Evolutionary conservation across 1,140 invertebrate species (phyloP), one percentile per base, ranked within the genome.

Genomic region (Gonatopus flavifemur): DNA sequence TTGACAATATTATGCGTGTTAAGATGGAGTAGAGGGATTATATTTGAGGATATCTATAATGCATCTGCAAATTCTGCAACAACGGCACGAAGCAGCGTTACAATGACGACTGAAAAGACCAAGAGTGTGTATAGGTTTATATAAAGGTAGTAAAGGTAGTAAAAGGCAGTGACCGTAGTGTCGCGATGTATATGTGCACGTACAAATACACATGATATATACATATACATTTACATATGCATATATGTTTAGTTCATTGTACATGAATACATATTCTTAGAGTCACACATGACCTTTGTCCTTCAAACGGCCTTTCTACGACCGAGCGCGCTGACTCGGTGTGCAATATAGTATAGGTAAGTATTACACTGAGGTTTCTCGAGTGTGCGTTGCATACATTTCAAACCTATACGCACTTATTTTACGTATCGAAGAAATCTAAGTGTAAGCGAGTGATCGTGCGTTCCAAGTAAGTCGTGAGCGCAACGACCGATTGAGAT

Each of bases 281-380:
- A n/a, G n/a, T n/a, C n/a, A n/a, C n/a, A 49, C 51, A 61, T 66
- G 66, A 62, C 66, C 63, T 60, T 64, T 69, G 67, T 70, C 68
- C 67, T 69, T 70, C 66, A 61, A 66, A 67, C 63, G 65, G 63
- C 67, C 67, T 69, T 67, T 67, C 66, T 64, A 63, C 60, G 51
- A 55, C 44, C 52, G 50, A 44, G 35, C 47, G 37, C 38, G 33
- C 15, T 22, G n/a, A 5, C 50, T 45, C 25, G 47, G 51, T 55
- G 41, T n/a, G n/a, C n/a, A n/a, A n/a, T n/a, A n/a, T n/a, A n/a
- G 13, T 22, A 12, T 58, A 55, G 51, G 48, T 58, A 51, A 33
- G 30, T 38, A n/a, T n/a, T n/a, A n/a, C n/a, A n/a, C 28, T 53
- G 51, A 46, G 51, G 39, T 48, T 30, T 41, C 19, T 15, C 13